A percentile compares a stretch with the other conserved stretches of the same genome.
phyloP scores from a whole-genome alignment of 2,113 vertebrate genomes.

The Solea solea region DNA sequence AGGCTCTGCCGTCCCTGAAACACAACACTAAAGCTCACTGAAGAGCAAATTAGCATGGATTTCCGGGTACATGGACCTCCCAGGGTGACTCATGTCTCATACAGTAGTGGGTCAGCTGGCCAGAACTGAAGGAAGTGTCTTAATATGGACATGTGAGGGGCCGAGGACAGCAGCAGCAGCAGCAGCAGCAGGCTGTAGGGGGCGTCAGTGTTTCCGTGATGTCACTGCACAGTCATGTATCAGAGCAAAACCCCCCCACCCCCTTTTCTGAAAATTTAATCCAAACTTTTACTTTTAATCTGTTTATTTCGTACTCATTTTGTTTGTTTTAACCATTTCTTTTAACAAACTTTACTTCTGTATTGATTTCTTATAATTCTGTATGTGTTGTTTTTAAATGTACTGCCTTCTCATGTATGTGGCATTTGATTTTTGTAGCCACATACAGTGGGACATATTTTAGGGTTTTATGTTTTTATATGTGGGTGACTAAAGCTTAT shows the following conservation, averaged over 20 bases:
- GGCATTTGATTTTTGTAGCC: no score
- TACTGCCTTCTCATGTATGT: no score
- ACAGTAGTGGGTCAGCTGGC: constrained; percentile 54
- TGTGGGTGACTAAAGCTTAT: no score
- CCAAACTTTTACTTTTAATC: no score
- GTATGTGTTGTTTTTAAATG: no score
- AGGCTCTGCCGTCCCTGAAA: constrained; percentile 19
- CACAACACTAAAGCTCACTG: constrained; percentile 27
- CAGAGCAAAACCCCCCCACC: constrained; percentile 14
- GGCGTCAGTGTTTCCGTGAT: constrained; percentile 75
- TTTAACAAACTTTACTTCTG: no score
- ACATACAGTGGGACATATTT: no score
- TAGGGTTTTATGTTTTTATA: no score
- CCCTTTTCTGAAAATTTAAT: no score
- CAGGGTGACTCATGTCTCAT: constrained; percentile 28
- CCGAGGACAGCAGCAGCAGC: constrained; percentile 26
- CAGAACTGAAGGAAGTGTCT: constrained; percentile 70
- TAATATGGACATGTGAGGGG: constrained; percentile 71
- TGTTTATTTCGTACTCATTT: no score
- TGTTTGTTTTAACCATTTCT: no score
- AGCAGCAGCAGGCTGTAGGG: constrained; percentile 21
- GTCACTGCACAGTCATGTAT: constrained; percentile 54
- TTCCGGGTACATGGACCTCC: constrained; percentile 54
- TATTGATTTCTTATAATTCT: no score
- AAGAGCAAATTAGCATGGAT: constrained; percentile 51